Evolutionary conservation across 2,888 invertebrate genomes (phyloP), one percentile per base, ranked within the genome.

Genomic region (Nomada ruficornis): DNA sequence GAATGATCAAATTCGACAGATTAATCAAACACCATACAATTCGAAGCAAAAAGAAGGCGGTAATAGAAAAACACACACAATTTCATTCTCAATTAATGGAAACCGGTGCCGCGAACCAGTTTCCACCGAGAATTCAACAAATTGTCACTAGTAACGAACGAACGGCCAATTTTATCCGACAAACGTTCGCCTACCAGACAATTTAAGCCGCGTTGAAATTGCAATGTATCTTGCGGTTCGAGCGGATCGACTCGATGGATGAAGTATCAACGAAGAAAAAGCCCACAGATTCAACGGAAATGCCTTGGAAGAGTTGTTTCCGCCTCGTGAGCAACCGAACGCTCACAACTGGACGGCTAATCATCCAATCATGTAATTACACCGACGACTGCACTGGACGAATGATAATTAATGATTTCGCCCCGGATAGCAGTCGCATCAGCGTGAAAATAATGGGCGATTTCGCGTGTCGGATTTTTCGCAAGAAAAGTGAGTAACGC

Each of bases 311-410:
- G 73, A 78, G 70, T 77, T 23, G 78, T 71, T 77, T 79, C 77
- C 78, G 62, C 65, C 23, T 42, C 64, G 70, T 47, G 29, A 44
- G 23, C 10, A 3, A n/a, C 26, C 55, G 5, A 20, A 42, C 60
- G 57, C 59, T 57, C 20, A 50, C 44, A 64, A 26, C 68, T 26
- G n/a, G 26, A 55, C 67, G 84, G 78, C 85, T 90, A 90, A 91
- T 91, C 89, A 90, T 90, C 90, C 88, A 90, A 91, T 91, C 88
- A 84, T 88, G 88, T 90, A 89, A 90, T 91, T 89, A 87, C 83
- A 88, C 68, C 80, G 82, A 77, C 79, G 80, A 59, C 75, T 65
- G 81, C 71, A 68, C 84, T 86, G 86, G 80, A 83, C 83, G 89
- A 83, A 88, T 77, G 86, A 86, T 89, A 91, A 89, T 90, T 91